phyloP scores from a whole-genome alignment of 2,888 invertebrate genomes.

The Ctena decussata region DNA sequence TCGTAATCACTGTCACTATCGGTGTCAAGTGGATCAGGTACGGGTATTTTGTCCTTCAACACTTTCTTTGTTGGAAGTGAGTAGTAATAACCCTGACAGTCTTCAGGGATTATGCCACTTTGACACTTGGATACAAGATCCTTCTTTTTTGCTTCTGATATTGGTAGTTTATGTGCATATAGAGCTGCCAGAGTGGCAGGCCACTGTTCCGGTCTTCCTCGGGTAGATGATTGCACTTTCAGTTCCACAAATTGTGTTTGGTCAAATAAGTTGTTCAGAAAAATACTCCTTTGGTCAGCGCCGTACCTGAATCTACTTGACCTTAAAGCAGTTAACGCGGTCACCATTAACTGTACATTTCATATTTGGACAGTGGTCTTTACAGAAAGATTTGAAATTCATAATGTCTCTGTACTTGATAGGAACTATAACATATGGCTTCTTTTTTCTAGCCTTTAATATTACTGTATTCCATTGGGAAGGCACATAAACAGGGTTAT shows the following conservation, averaged over 20 bases:
- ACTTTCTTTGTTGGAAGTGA: no score
- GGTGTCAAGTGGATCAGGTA: no score
- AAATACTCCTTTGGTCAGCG: not conserved
- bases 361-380: conserved; percentile 18
- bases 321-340: conserved; percentile 40
- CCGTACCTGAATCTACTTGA: conserved; percentile 24
- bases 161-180: not conserved
- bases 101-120: not conserved
- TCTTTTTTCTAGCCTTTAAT: conserved; percentile 19
- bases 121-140: not conserved
- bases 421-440: conserved; percentile 49
- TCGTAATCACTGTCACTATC: no score
- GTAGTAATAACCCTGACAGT: not conserved
- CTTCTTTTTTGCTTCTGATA: not conserved
- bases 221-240: not conserved
- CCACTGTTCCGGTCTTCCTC: not conserved
- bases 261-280: not conserved
- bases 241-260: not conserved
- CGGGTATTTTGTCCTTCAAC: no score
- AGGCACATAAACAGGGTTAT: conserved; percentile 41
- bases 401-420: conserved; percentile 39
- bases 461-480: conserved; percentile 42
- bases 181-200: no score
- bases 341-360: conserved; percentile 5
- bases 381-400: conserved; percentile 31